Evolutionary conservation across 1,140 invertebrate species (phyloP).

Genomic region (Ditylenchus dipsaci): DNA sequence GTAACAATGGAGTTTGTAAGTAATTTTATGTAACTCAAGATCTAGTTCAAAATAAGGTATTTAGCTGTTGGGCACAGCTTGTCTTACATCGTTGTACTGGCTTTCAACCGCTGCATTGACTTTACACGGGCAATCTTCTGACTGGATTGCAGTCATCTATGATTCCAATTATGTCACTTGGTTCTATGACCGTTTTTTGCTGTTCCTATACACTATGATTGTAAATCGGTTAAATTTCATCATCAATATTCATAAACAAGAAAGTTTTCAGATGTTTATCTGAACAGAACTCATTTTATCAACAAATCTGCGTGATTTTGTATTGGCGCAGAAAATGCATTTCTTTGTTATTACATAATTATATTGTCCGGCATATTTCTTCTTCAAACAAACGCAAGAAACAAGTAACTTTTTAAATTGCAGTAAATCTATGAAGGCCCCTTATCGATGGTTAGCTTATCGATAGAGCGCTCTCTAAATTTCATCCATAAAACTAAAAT

Average conservation of each 20-base stretch:
- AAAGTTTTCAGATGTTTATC: neutral
- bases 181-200: constrained; percentile 25
- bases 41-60: too few species aligned
- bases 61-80: constrained; percentile 27
- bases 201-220: neutral
- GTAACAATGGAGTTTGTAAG: constrained; percentile 19
- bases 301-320: constrained; percentile 19
- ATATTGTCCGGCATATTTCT: neutral
- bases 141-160: constrained; percentile 20
- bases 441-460: too few species aligned
- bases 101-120: constrained; percentile 25
- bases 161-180: constrained; percentile 14
- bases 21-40: too few species aligned
- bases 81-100: constrained; percentile 19
- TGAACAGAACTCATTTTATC: constrained; percentile 5
- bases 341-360: neutral
- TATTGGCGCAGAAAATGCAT: neutral
- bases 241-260: too few species aligned
- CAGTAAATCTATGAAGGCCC: too few species aligned
- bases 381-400: neutral
- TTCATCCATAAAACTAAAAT: too few species aligned
- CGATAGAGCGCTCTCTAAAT: too few species aligned
- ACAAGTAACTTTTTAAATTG: neutral
- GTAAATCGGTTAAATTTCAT: too few species aligned
- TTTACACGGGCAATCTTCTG: constrained; percentile 28